These are phyloP conservation scores for Vireo altiloquus DNA, from an alignment of 2,113 vertebrate species.

Conservation along the genomic window DNA sequence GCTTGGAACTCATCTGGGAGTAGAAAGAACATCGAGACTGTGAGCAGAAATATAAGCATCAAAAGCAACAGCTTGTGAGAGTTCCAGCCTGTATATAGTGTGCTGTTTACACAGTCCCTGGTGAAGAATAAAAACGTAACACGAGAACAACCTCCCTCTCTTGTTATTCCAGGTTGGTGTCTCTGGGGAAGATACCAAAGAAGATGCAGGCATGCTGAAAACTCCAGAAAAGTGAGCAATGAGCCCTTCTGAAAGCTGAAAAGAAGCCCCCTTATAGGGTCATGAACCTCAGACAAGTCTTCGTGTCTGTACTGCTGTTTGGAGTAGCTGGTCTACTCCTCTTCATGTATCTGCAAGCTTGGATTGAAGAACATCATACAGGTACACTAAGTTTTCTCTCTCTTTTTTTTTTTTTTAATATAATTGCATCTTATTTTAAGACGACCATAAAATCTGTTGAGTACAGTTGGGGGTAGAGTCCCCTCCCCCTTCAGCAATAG, in stretches of 20 bases:
- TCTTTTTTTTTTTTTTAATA: background rate
- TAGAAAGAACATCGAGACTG: background rate
- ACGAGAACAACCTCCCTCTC: background rate
- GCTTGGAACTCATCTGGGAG: background rate
- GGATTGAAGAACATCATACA: constrained; percentile 70
- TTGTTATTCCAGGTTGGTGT: constrained; percentile 46
- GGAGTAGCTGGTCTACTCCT: constrained; percentile 74
- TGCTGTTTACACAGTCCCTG: background rate
- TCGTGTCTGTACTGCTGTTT: constrained; percentile 72
- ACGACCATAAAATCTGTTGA: background rate
- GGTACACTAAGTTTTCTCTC: constrained; percentile 31
- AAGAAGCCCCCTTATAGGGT: constrained; percentile 47
- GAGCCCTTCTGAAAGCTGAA: constrained; percentile 39
- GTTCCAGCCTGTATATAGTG: background rate
- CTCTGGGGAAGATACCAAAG: background rate
- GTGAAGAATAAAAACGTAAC: background rate
- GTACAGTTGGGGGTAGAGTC: background rate
- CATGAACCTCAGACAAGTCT: constrained; percentile 76
- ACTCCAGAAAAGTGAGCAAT: constrained; percentile 1
- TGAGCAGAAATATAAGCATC: background rate
- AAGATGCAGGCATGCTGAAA: background rate
- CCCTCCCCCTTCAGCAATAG: rapidly evolving
- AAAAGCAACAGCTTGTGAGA: background rate
- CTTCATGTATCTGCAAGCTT: constrained; percentile 74
- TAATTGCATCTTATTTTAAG: background rate